These are phyloP conservation scores for Lasius platythorax DNA, from an alignment of 2,888 invertebrate species.

Conservation along the genomic window DNA sequence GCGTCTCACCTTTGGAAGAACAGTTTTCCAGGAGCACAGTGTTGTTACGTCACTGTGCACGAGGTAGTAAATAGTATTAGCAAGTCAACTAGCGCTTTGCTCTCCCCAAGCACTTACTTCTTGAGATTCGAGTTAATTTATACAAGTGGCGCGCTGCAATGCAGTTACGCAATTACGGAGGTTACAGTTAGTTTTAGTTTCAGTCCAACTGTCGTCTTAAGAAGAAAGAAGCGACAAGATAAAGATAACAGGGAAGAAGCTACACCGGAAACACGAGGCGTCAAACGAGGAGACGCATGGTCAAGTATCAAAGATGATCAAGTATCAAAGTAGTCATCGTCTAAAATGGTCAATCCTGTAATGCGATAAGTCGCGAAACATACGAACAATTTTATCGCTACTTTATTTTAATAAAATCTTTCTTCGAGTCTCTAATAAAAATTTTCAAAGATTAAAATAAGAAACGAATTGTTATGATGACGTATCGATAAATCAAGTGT, in stretches of 20 bases:
- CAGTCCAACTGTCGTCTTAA: conserved; percentile 68
- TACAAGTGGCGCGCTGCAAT: conserved; percentile 83
- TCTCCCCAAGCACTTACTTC: conserved; percentile 82
- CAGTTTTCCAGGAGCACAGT: conserved; percentile 67
- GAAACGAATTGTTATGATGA: background rate
- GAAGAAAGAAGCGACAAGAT: conserved; percentile 47
- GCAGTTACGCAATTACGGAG: conserved; percentile 81
- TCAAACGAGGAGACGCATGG: background rate
- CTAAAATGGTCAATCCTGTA: background rate
- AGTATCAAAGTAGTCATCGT: background rate
- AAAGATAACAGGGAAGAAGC: conserved; percentile 6
- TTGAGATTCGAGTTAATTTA: conserved; percentile 85
- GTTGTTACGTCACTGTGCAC: conserved; percentile 74
- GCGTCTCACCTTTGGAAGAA: conserved; percentile 59
- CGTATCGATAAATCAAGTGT: conserved; percentile 11
- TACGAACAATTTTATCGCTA: background rate
- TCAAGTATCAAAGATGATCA: conserved; percentile 22
- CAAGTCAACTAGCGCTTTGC: conserved; percentile 84
- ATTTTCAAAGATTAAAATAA: conserved; percentile 1
- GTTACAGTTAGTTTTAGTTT: conserved; percentile 82
- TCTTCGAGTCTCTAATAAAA: background rate
- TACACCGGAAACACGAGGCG: background rate
- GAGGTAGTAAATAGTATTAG: conserved; percentile 83
- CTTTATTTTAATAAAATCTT: conserved; percentile 5
- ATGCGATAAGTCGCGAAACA: conserved; percentile 3